phyloP scores from a whole-genome alignment of 1,140 invertebrate species.

The Leptinotarsa undecemlineata region DNA sequence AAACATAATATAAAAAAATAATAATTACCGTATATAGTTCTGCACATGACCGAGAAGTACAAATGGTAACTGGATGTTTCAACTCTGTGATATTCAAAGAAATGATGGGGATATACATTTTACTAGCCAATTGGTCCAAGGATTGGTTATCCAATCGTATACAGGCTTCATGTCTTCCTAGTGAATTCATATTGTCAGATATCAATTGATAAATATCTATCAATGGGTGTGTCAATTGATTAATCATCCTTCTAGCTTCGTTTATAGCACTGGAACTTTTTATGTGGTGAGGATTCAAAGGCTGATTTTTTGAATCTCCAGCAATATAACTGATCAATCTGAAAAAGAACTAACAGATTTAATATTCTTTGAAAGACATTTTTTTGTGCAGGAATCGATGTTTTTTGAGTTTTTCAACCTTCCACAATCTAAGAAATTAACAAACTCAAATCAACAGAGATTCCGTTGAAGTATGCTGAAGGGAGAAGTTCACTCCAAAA shows the following conservation, averaged over 20 bases:
- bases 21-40: constrained; percentile 44
- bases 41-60: constrained; percentile 42
- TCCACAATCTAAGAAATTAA: too few species aligned
- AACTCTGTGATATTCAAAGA: constrained; percentile 43
- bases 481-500: too few species aligned
- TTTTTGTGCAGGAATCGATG: too few species aligned
- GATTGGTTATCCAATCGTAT: background rate
- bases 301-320: constrained; percentile 30
- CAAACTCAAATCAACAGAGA: too few species aligned
- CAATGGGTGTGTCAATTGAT: constrained; percentile 45
- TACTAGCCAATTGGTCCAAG: constrained; percentile 40
- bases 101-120: constrained; percentile 48
- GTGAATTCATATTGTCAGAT: constrained; percentile 45
- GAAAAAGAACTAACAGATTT: constrained; percentile 25
- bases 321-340: constrained; percentile 46
- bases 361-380: too few species aligned
- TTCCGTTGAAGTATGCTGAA: too few species aligned
- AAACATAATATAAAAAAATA: constrained; percentile 24
- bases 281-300: constrained; percentile 45
- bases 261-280: constrained; percentile 46
- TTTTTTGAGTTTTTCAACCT: too few species aligned
- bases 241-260: constrained; percentile 45
- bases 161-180: constrained; percentile 37
- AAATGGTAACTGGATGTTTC: constrained; percentile 48
- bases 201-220: constrained; percentile 49